Base-by-base conservation (phyloP, 1,140 invertebrate genomes). In the Lerema accius region DNA sequence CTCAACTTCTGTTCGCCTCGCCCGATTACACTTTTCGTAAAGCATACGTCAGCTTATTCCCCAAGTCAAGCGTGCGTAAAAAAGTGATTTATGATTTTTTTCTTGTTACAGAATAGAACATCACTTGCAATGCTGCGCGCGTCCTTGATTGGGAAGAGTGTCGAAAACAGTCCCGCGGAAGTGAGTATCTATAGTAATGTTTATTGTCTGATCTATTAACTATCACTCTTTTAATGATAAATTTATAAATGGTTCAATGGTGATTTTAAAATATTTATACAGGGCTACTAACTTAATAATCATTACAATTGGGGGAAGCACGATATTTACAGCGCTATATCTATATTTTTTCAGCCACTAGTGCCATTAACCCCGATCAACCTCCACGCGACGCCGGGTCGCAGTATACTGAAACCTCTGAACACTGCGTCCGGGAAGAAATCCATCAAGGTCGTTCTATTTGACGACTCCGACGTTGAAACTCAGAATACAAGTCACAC, bases 61-160 rank as follows among this genome's bases (percentile, higher is more conserved):
- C n/a, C n/a, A n/a, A n/a, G n/a, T n/a, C n/a, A n/a, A n/a, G n/a
- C n/a, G n/a, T n/a, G n/a, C n/a, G n/a, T n/a, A n/a, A n/a, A n/a
- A n/a, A n/a, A n/a, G n/a, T n/a, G n/a, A n/a, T n/a, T n/a, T n/a
- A n/a, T 49, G 6, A 26, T 59, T 5, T 26, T 60, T 15, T 37
- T 48, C 65, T 48, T 71, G 0, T 65, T n/a, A n/a, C 69, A 84
- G 80, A 77, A 53, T 26, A 62, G 71, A 0, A 64, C 80, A 14
- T 83, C 84, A 3, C 76, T 76, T 4, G 84, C 84, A 3, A 86
- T 86, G 76, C 51, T 86, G 32, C 80, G 84, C 5, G 84, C 82
- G 0, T 84, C 84, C 0, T 55, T 80, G 9, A 62, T 86, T n/a
- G 65, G 77, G 50, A 82, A 76, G 55, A 76, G 73, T 40, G 26